Conservation (phyloP, 2,113 vertebrate genomes). For the Ophiodon elongatus region DNA sequence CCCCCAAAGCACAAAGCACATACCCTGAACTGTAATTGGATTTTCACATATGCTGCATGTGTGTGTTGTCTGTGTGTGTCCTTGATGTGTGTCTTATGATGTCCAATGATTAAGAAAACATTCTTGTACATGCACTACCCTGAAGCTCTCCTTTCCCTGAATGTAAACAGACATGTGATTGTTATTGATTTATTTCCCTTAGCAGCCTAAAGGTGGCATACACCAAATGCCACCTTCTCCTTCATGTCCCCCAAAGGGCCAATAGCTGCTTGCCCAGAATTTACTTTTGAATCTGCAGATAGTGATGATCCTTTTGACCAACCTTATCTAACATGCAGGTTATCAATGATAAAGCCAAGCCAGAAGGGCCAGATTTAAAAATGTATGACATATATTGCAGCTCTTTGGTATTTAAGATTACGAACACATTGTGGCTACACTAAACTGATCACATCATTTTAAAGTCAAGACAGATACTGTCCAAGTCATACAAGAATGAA, state of each 20-base stretch:
- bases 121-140: constrained; percentile 6
- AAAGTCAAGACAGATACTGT: constrained; percentile 24
- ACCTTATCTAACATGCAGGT: neutral
- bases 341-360: neutral
- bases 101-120: constrained; percentile 24
- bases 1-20: constrained; percentile 32
- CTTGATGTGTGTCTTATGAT: constrained; percentile 6
- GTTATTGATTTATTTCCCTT: constrained; percentile 36
- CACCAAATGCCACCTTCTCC: neutral
- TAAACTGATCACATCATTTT: constrained; percentile 26
- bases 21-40: constrained; percentile 38
- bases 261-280: neutral
- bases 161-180: constrained; percentile 20
- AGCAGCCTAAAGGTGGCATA: neutral
- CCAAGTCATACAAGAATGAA: neutral
- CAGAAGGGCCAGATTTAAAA: neutral
- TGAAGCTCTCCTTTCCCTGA: constrained; percentile 2
- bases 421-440: neutral
- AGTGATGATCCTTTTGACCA: constrained; percentile 1
- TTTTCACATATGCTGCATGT: constrained; percentile 30
- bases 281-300: constrained; percentile 18
- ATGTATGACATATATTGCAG: neutral
- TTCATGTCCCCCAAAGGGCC: neutral
- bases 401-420: constrained; percentile 8
- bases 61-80: constrained; percentile 1